Evolutionary conservation across 2,113 vertebrate species (phyloP), one percentile per base, ranked within the genome.

Genomic region (Synodontis membranacea): DNA sequence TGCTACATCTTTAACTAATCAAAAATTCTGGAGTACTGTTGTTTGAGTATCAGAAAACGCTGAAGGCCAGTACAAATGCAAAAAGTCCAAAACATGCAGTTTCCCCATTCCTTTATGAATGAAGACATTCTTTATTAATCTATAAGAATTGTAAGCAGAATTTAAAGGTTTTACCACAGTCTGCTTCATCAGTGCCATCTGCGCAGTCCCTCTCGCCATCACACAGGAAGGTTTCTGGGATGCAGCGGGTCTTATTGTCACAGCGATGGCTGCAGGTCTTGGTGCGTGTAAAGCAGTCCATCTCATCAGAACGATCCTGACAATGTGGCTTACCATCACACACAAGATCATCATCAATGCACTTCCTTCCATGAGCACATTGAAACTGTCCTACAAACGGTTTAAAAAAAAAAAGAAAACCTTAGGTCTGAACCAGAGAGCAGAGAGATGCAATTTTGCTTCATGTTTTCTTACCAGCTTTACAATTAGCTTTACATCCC

Each of bases 181-280:
- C 93, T 39, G 91, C 87, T 88, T 98, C 97, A 4, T 98, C 97
- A 0, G 92, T 84, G 0, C 86, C 91, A 83, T 98, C 97, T 25
- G 89, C 31, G 28, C 97, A 98, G 92, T 98, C 97, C 0, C 84
- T 86, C 1, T 94, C 94, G 1, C 97, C 96, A 0, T 97, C 96
- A 28, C 97, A 98, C 7, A 96, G 81, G 93, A 96, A 97, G 86
- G 92, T 95, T 48, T 93, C 58, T 0, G 97, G 96, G 68, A 98
- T 78, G 6, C 97, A 98, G 88, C 91, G 96, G 0, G 88, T 92
- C 60, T 91, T 84, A 50, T 92, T 60, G 0, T 97, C 97, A 8
- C 97, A 98, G 52, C 21, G 94, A 17, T 95, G 90, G 70, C 95
- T 92, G 25, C 97, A 98, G 6, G 93, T 93, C 4, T 92, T 92